Base-by-base conservation (phyloP, 1,140 invertebrate genomes). In the Aethina tumida region DNA sequence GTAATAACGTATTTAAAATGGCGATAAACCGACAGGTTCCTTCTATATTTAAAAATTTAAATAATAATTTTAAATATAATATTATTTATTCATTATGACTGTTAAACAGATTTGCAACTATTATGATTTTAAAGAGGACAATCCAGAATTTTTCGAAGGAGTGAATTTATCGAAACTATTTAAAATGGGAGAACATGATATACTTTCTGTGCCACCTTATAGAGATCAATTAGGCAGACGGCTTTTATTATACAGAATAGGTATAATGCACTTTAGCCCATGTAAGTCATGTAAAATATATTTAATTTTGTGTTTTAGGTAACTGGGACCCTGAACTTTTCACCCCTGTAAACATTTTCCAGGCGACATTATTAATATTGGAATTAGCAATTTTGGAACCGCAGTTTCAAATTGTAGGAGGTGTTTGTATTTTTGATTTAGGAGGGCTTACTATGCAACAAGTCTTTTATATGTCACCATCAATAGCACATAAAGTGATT, bases 51-150 rank as follows among this genome's bases (percentile, higher is more conserved):
- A 21, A 35, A 35, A 10, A 5, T 8, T 37, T n/a, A 27, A 2
- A 4, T 29, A 12, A 29, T 20, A 33, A 15, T 12, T 5, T 16
- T 5, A 16, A 15, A 14, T 14, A 32, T 17, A 14, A 13, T 9
- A 13, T n/a, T n/a, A n/a, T n/a, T n/a, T n/a, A n/a, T n/a, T n/a
- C n/a, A n/a, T n/a, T n/a, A n/a, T n/a, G n/a, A n/a, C n/a, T n/a
- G n/a, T n/a, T n/a, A n/a, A n/a, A n/a, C 62, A 86, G 83, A 62
- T 86, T 40, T 75, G 76, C 19, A 82, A 79, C 48, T 88, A 86
- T 52, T 79, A 74, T 48, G 67, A 70, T 27, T 86, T 86, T 52
- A 80, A 78, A 50, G 75, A 81, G 53, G 71, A 79, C 5, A 79
- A 86, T 56, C 73, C 77, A 14, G 65, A 75, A 21, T 69, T 78